A percentile compares a stretch with the other conserved stretches of the same genome.
Conservation (phyloP, 2,797 vertebrate genomes). For the Poeciliopsis infans region DNA sequence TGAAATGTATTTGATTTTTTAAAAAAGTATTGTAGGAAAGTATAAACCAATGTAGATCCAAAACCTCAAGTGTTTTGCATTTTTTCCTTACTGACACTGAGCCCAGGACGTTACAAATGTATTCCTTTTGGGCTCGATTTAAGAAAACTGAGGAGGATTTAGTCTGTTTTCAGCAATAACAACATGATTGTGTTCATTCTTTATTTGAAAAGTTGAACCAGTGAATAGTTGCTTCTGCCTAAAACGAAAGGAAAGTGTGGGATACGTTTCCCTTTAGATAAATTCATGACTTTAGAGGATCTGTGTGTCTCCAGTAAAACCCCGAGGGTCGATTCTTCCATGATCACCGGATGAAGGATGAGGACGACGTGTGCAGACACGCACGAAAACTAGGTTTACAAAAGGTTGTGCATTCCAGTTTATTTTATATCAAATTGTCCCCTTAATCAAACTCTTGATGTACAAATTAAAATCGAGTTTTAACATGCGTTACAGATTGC, state of each 20-base stretch:
- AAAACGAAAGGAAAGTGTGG: background rate
- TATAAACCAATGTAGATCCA: no score
- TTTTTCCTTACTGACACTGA: no score
- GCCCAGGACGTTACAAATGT: no score
- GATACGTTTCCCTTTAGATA: no score
- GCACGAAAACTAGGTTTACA: constrained; percentile 65
- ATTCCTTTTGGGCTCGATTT: no score
- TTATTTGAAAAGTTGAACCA: no score
- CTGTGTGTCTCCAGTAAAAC: background rate
- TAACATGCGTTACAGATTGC: constrained; percentile 84
- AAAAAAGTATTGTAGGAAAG: no score
- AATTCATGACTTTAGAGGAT: background rate
- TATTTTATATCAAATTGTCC: constrained; percentile 88
- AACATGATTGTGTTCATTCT: no score
- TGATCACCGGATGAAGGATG: background rate
- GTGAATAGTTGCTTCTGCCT: background rate
- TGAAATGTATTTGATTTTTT: no score
- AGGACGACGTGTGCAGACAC: constrained; percentile 18
- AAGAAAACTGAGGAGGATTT: no score
- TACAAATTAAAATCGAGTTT: constrained; percentile 87
- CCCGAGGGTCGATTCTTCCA: background rate
- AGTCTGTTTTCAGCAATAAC: no score
- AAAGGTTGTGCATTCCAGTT: constrained; percentile 88
- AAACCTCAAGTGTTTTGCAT: no score
- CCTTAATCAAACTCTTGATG: constrained; percentile 86